A percentile compares a stretch with the other conserved stretches of the same genome.
These are phyloP conservation scores for Phalacrocorax aristotelis DNA, from an alignment of 2,113 vertebrate genomes.

Conservation along the genomic window DNA sequence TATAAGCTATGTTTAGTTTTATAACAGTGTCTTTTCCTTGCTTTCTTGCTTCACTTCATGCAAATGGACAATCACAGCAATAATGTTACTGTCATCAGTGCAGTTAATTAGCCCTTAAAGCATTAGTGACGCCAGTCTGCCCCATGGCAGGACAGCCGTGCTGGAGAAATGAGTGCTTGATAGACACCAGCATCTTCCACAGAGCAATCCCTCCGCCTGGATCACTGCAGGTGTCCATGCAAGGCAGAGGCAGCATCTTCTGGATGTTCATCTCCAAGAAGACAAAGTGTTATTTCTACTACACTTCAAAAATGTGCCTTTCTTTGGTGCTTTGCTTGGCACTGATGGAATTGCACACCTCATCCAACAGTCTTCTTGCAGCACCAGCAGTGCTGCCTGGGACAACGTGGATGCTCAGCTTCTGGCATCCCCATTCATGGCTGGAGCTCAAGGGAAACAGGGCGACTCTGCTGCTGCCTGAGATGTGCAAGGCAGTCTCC, in stretches of 20 bases:
- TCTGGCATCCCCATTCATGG: not conserved
- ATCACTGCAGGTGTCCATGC: not conserved
- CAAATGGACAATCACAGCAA: not conserved
- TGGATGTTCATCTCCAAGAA: not conserved
- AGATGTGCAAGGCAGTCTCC: not conserved
- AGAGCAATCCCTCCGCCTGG: not conserved
- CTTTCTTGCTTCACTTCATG: not conserved
- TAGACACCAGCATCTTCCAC: not conserved
- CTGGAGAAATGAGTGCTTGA: not conserved
- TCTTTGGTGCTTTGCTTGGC: not conserved
- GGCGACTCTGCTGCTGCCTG: not conserved
- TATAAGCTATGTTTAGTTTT: not conserved
- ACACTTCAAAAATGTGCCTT: not conserved
- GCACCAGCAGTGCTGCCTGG: not conserved
- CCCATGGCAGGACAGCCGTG: not conserved
- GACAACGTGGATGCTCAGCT: not conserved
- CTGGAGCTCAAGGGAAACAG: not conserved
- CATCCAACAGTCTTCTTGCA: not conserved
- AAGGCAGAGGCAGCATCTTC: not conserved
- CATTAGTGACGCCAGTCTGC: not conserved
- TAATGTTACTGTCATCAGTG: not conserved
- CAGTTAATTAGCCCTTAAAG: not conserved
- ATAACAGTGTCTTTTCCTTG: not conserved
- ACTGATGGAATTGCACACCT: fast-evolving
- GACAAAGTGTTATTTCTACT: not conserved